These are phyloP conservation scores for Nansenia antarctica DNA, from an alignment of 2,113 vertebrate genomes.

Conservation along the genomic window DNA sequence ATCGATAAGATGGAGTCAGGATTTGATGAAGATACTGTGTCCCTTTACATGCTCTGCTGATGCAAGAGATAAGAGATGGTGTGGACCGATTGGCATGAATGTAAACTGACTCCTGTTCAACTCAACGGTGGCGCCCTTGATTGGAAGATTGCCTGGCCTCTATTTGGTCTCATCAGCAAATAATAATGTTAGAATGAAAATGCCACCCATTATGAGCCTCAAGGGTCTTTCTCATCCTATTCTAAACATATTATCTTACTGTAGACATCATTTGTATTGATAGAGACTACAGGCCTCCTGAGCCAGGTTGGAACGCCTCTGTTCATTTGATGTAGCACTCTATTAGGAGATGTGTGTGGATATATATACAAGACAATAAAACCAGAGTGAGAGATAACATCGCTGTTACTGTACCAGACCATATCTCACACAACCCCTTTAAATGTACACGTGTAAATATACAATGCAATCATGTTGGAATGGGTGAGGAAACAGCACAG, in stretches of 20 bases:
- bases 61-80: no score
- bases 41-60: no score
- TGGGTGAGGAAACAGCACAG: constrained; percentile 26
- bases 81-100: no score
- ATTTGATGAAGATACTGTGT: no score
- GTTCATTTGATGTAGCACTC: constrained; percentile 37
- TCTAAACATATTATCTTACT: not conserved
- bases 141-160: no score
- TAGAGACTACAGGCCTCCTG: not conserved
- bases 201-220: not conserved
- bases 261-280: not conserved
- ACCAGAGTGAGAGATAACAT: constrained; percentile 29
- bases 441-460: constrained; percentile 33
- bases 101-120: no score
- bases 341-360: constrained; percentile 37
- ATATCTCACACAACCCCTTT: constrained; percentile 12
- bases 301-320: constrained; percentile 8
- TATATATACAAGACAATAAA: constrained; percentile 21
- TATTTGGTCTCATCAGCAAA: not conserved
- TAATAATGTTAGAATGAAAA: not conserved
- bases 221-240: not conserved
- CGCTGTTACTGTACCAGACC: constrained; percentile 9
- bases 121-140: no score
- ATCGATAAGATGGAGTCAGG: no score
- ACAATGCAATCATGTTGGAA: constrained; percentile 25